Evolutionary conservation across 92 coral and sea anemone species (phyloP).

Genomic region (Isaurus tuberculatus): DNA sequence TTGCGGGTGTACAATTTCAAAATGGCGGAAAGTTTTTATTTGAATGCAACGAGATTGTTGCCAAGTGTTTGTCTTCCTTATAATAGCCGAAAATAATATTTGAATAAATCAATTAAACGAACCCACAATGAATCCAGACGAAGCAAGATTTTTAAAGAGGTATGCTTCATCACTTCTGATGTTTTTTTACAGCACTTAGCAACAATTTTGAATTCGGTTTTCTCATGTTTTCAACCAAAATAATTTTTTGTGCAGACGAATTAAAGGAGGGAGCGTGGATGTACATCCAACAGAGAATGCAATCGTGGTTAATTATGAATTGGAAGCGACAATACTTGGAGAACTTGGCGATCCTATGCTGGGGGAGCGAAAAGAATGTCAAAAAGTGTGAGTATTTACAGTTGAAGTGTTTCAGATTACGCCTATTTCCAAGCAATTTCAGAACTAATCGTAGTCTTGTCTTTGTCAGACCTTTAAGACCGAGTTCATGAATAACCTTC

Average conservation of each 20-base stretch:
- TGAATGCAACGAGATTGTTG: background rate
- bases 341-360: slow-evolving; percentile 99
- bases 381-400: slow-evolving; percentile 85
- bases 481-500: too few relatives aligned
- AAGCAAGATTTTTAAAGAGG: slow-evolving; percentile 86
- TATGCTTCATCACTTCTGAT: background rate
- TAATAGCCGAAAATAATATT: background rate
- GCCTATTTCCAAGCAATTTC: background rate
- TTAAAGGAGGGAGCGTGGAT: slow-evolving; percentile 95
- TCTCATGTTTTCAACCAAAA: background rate
- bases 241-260: slow-evolving; percentile 68
- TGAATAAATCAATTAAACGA: background rate
- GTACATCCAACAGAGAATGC: slow-evolving; percentile 99
- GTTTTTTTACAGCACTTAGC: background rate
- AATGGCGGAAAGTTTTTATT: slow-evolving; percentile 42
- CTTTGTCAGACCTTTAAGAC: too few relatives aligned
- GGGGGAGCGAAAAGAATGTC: slow-evolving; percentile 98
- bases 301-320: slow-evolving; percentile 96
- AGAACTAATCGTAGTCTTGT: too few relatives aligned
- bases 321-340: slow-evolving; percentile 98
- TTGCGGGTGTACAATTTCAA: slow-evolving; percentile 20
- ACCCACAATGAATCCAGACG: slow-evolving; percentile 76
- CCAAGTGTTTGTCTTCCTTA: background rate
- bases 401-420: background rate
- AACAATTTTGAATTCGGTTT: background rate